Evolutionary conservation across 2,797 vertebrate species (phyloP).

Genomic region (Xenops minutus): DNA sequence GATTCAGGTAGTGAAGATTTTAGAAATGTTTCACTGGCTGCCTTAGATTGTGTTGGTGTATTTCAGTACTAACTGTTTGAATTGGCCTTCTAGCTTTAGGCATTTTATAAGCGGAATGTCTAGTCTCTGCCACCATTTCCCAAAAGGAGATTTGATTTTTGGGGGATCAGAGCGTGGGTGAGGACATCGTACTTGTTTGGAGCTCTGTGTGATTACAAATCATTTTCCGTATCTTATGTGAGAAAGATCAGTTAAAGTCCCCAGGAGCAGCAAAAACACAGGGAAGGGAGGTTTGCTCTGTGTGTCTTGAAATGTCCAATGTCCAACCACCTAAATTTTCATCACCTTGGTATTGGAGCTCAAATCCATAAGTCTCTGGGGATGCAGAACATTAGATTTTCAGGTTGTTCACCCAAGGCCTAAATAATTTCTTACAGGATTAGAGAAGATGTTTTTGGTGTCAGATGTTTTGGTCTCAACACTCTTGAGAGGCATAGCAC

Average conservation of each 20-base stretch:
- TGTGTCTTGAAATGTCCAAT: not conserved
- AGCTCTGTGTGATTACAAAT: not conserved
- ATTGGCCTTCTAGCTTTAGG: not conserved
- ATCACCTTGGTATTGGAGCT: not conserved
- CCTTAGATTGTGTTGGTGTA: not conserved
- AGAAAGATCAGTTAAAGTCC: not conserved
- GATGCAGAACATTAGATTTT: not conserved
- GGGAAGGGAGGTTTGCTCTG: not conserved
- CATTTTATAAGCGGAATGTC: not conserved
- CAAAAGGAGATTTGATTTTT: not conserved
- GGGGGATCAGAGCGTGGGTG: not conserved
- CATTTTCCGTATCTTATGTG: accelerated
- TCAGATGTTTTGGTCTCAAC: not conserved
- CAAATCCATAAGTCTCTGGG: not conserved
- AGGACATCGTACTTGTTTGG: not conserved
- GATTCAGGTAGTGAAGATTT: not conserved
- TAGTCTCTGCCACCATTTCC: not conserved
- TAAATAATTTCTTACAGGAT: not conserved
- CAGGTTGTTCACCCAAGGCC: not conserved
- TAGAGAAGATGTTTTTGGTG: not conserved
- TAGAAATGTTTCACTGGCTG: not conserved
- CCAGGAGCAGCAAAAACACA: not conserved
- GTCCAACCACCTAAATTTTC: not conserved
- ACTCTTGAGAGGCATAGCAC: not conserved
- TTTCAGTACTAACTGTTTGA: not conserved